phyloP scores from a whole-genome alignment of 2,797 vertebrate genomes.

The Pempheris klunzingeri region DNA sequence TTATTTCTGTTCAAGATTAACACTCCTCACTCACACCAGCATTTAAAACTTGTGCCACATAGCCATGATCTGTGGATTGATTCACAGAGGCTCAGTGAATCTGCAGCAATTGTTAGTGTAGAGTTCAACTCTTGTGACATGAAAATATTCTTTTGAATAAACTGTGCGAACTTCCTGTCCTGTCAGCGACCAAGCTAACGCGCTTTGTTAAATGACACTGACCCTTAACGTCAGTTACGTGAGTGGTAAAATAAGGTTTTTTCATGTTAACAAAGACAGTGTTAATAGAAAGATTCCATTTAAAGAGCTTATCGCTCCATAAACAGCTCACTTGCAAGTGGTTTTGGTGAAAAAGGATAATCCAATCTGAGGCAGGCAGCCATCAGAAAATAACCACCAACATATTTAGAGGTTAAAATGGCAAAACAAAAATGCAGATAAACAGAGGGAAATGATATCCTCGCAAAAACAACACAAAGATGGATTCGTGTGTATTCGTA shows the following conservation, averaged over 20 bases:
- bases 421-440: background rate
- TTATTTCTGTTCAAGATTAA: too few relatives aligned
- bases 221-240: too few relatives aligned
- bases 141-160: too few relatives aligned
- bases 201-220: too few relatives aligned
- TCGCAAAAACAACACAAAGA: background rate
- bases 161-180: background rate
- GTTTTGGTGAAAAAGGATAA: background rate
- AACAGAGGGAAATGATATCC: background rate
- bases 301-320: background rate
- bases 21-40: too few relatives aligned
- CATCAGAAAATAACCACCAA: background rate
- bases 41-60: background rate
- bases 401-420: background rate
- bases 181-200: background rate
- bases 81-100: background rate
- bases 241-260: too few relatives aligned
- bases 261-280: background rate
- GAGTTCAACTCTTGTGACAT: background rate
- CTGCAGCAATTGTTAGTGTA: background rate
- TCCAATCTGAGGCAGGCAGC: background rate
- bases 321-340: background rate
- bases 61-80: background rate
- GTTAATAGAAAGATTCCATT: background rate
- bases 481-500: slow-evolving; percentile 1